Base-by-base conservation (phyloP, 2,888 invertebrate genomes). In the Nomada lathburiana region DNA sequence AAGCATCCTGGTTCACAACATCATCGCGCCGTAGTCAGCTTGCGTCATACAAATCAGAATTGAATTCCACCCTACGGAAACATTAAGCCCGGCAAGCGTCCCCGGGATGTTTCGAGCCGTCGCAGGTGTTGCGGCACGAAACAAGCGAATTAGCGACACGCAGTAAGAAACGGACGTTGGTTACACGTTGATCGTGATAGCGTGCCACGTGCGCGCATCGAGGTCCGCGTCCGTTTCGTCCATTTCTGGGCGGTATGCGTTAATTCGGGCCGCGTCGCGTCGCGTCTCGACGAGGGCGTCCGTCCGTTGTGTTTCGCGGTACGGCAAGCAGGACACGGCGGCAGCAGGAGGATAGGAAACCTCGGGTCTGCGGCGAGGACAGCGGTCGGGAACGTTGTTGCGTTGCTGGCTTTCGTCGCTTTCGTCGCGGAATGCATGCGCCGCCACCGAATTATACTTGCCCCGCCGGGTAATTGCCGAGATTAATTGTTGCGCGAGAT, bases 401-500 rank as follows among this genome's bases (percentile, higher is more conserved):
- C 86, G 72, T 89, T 73, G 26, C 26, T 26, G 84, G 84, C 85
- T 82, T 83, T 80, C 82, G 79, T 29, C 64, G 79, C 62, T 64
- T 75, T 57, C 52, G 52, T 18, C 64, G 26, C 65, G 75, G 80
- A 84, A 88, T 87, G 84, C 84, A 83, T 70, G 60, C 64, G 83
- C 71, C 71, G 68, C 44, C 47, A 72, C 77, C 86, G 86, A 91
- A 91, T 90, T 90, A 90, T 89, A 91, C 89, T 90, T 88, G 90
- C 89, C 89, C 88, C 86, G 76, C 73, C 84, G 84, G 77, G 89
- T 91, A 92, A 92, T 91, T 92, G 91, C 88, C 87, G 87, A 92
- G 91, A 92, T 92, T 92, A 92, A 92, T 92, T 92, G 91, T 91
- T 91, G 89, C 85, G 88, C 90, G 85, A 91, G 91, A 92, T 92